Evolutionary conservation across 1,140 invertebrate species (phyloP), one percentile per base, ranked within the genome.

Genomic region (Venturia canescens): DNA sequence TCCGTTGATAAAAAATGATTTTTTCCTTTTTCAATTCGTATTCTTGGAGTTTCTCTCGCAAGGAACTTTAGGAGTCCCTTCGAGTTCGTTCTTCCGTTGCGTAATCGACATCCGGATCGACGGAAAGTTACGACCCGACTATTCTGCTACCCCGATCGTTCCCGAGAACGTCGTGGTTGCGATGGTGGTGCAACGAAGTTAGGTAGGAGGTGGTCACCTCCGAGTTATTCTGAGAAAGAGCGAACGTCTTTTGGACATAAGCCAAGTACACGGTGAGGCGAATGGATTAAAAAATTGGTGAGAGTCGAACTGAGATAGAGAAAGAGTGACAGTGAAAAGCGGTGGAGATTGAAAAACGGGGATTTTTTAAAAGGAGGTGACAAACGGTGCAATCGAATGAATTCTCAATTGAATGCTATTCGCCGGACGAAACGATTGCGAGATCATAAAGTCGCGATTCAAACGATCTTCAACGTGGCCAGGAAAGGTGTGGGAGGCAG

Each of bases 141-240:
- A 84, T 15, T 75, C 6, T 29, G 57, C 50, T 69, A 60, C 82
- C 84, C 84, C 13, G 66, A 69, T 69, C 29, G 29, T 69, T 15
- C 66, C 16, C 18, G 50, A 21, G 66, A 69, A 29, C n/a, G 81
- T 86, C 82, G 83, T 84, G 85, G 86, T 84, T 86, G 84, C 84
- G 80, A 83, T 84, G 83, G 83, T 83, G 83, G 83, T 82, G 85
- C 72, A 50, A 76, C 77, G 60, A 78, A 50, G 67, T 66, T 23
- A 53, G 50, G 84, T 83, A 84, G 87, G 85, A 86, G 87, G 86
- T 88, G 89, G 87, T 89, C 89, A 91, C 89, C 90, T 91, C 89
- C 83, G 86, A 89, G 90, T 91, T 92, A 92, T 92, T 92, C 91
- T 91, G 83, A 88, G 88, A 84, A 83, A 80, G 83, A 87, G 78